Percentiles rank a stretch among this genome's conserved stretches.
phyloP scores from a whole-genome alignment of 2,888 invertebrate species.

The Leuctra nigra region DNA sequence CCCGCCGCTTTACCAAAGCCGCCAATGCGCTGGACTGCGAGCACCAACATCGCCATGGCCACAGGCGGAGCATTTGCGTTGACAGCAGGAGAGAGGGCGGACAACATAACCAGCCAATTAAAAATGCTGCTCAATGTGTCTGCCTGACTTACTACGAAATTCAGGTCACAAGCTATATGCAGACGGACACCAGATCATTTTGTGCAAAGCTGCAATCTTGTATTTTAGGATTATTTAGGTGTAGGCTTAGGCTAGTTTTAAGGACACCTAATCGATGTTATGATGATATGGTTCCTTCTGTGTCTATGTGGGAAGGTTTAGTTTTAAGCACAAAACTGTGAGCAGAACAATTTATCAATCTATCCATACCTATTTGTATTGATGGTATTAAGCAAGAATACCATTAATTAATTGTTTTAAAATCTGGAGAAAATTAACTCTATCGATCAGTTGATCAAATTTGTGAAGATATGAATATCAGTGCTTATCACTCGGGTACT shows the following conservation, averaged over 20 bases:
- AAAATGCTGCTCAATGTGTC: slow-evolving; percentile 58
- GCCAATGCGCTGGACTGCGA: slow-evolving; percentile 67
- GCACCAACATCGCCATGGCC: slow-evolving; percentile 22
- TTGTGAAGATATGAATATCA: too few relatives aligned
- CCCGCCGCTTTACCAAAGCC: slow-evolving; percentile 73
- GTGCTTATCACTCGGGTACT: too few relatives aligned
- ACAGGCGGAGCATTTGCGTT: slow-evolving; percentile 28
- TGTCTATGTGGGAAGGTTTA: slow-evolving; percentile 25
- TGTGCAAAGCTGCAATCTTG: slow-evolving; percentile 2
- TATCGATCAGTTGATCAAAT: too few relatives aligned
- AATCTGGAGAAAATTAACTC: too few relatives aligned
- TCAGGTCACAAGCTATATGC: slow-evolving; percentile 10
- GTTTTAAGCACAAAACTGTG: slow-evolving; percentile 29
- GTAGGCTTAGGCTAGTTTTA: not conserved
- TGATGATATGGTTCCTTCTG: slow-evolving; percentile 28
- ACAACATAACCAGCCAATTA: slow-evolving; percentile 48
- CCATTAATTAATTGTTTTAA: too few relatives aligned
- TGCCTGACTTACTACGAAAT: slow-evolving; percentile 33
- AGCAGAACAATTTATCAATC: slow-evolving; percentile 30
- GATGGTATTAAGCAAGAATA: too few relatives aligned
- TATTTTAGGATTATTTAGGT: slow-evolving; percentile 11
- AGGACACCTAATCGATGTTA: slow-evolving; percentile 18
- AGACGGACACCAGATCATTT: slow-evolving; percentile 1
- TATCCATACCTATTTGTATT: too few relatives aligned
- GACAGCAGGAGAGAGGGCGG: slow-evolving; percentile 28